Base-by-base conservation (phyloP, 2,113 vertebrate species). In the Lycaon pictus region DNA sequence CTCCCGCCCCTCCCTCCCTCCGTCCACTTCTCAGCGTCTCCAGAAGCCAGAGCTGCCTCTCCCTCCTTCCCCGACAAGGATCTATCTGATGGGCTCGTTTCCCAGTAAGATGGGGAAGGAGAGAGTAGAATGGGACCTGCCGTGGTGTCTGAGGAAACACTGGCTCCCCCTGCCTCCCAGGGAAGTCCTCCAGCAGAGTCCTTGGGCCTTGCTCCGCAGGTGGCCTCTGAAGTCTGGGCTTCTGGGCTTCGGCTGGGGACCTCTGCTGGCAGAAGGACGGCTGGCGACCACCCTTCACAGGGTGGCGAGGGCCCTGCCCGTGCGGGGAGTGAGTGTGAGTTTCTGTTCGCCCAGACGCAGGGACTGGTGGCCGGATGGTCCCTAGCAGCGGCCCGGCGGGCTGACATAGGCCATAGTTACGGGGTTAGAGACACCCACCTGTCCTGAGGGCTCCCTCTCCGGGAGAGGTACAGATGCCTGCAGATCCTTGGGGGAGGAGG, bases 301-400 rank as follows among this genome's bases (percentile, higher is more conserved):
- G 35, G 19, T 43, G 55, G 56, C 11, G 27, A 20, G 43, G 80
- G 76, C 53, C 80, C 53, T 17, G 60, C 27, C 43, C 43, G 43
- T 43, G 43, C 1, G 43, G 53, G 48, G 69, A 15, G 13, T 13
- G 58, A 0, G 8, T 51, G 1, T 19, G 16, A 3, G 27, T 11
- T 67, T 19, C 29, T 8, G 6, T 20, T 19, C 13, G 2, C 35
- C 0, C 0, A 5, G 76, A 20, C 2, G 1, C 5, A 69, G 69
- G 79, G 65, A 2, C n/a, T 15, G 22, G 53, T 51, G 7, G 43
- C 1, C 2, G 43, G 89, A 43, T 77, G 55, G 5, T 87, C 3
- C 0, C 82, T n/a, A 4, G 16, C n/a, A 25, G 27, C 43, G 7
- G 43, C 43, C 43, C 43, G 43, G 43, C 7, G 3, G 43, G 43